Conservation (phyloP, 2,113 vertebrate genomes). For the Pygoscelis adeliae region DNA sequence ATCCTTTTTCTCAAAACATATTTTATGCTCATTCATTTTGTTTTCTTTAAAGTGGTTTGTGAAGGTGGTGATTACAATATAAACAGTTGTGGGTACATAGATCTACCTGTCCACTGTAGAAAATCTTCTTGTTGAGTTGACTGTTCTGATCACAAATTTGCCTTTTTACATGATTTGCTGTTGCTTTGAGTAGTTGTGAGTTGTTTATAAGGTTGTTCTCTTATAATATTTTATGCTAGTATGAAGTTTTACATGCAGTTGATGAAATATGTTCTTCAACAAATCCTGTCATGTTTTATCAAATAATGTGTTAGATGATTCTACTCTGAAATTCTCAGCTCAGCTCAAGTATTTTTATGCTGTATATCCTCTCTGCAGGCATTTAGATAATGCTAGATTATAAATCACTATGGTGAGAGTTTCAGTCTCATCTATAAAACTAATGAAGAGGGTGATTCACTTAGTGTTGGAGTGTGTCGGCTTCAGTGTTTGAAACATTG, state of each 20-base stretch:
- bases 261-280: neutral
- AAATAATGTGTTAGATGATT: neutral
- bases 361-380: neutral
- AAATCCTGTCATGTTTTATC: neutral
- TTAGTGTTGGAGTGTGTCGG: neutral
- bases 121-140: neutral
- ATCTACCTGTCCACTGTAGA: neutral
- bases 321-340: neutral
- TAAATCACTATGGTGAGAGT: neutral
- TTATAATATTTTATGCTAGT: neutral
- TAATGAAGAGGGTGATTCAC: neutral
- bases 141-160: neutral
- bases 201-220: neutral
- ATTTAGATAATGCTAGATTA: neutral
- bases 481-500: neutral
- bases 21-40: neutral
- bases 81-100: neutral
- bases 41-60: neutral
- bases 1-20: neutral
- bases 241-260: neutral
- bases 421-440: neutral
- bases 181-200: neutral
- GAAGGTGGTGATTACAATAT: neutral
- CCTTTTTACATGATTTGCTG: neutral
- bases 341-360: neutral